A percentile compares a stretch with the other conserved stretches of the same genome.
Evolutionary conservation across 2,888 invertebrate species (phyloP).

Genomic region (Melipona beecheii): DNA sequence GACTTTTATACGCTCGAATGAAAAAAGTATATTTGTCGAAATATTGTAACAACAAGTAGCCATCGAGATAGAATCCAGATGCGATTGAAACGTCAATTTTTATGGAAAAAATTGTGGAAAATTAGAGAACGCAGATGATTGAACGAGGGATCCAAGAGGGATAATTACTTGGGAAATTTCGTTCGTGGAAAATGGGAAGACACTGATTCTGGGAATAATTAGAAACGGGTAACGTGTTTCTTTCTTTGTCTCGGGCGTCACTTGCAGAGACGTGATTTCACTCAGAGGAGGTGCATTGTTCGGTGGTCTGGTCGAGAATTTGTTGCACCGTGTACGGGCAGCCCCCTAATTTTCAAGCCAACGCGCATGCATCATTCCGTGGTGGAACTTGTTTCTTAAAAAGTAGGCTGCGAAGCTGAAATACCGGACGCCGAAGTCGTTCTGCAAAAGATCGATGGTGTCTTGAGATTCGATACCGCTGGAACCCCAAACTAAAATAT

Average conservation of each 20-base stretch:
- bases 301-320: conserved; percentile 71
- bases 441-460: conserved; percentile 42
- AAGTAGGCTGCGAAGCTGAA: conserved; percentile 38
- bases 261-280: conserved; percentile 15
- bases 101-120: too few species aligned
- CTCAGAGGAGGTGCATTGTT: conserved; percentile 66
- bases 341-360: conserved; percentile 47
- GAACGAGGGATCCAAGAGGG: too few species aligned
- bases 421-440: conserved; percentile 32
- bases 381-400: conserved; percentile 53
- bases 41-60: too few species aligned
- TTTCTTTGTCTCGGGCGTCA: conserved; percentile 26
- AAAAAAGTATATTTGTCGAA: too few species aligned
- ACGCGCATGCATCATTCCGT: conserved; percentile 18
- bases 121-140: too few species aligned
- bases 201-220: conserved; percentile 70
- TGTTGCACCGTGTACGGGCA: conserved; percentile 64
- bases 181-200: too few species aligned
- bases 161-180: too few species aligned
- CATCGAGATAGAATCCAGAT: too few species aligned
- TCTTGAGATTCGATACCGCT: conserved; percentile 26
- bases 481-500: neutral
- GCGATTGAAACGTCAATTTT: too few species aligned
- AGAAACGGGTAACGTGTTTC: conserved; percentile 56
- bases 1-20: too few species aligned